Conservation (phyloP, 2,888 invertebrate species). For the Chorisops tibialis region DNA sequence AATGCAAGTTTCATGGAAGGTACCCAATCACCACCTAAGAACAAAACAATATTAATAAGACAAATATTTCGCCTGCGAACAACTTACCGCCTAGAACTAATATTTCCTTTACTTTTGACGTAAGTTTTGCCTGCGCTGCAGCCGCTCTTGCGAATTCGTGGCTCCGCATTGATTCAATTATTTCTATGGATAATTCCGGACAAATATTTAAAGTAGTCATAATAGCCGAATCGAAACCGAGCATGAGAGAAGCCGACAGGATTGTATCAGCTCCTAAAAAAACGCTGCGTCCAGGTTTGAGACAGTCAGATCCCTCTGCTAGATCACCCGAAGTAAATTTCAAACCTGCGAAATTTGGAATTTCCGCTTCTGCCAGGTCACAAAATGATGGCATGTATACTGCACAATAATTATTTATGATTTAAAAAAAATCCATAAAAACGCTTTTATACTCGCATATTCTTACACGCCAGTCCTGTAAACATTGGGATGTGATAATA, state of each 20-base stretch:
- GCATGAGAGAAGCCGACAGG: conserved; percentile 61
- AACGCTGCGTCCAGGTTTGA: conserved; percentile 56
- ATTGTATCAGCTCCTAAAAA: conserved; percentile 66
- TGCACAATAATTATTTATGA: conserved; percentile 47
- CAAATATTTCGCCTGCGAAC: not conserved
- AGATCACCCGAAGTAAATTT: conserved; percentile 76
- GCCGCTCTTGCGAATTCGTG: conserved; percentile 28
- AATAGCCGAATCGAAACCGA: conserved; percentile 71
- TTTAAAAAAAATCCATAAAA: not conserved
- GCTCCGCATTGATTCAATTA: conserved; percentile 54
- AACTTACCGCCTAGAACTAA: conserved; percentile 31
- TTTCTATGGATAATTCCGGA: conserved; percentile 58
- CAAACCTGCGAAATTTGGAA: conserved; percentile 76
- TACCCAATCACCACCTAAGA: conserved; percentile 36
- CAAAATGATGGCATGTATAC: conserved; percentile 72
- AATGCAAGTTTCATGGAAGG: conserved; percentile 37
- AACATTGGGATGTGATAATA: conserved; percentile 80
- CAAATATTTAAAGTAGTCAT: conserved; percentile 67
- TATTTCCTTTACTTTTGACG: conserved; percentile 29
- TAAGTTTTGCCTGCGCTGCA: conserved; percentile 30
- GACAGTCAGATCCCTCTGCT: conserved; percentile 63
- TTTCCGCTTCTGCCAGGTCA: conserved; percentile 57
- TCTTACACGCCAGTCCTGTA: conserved; percentile 70
- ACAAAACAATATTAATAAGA: not conserved
- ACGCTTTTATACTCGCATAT: not conserved